These are phyloP conservation scores for Odobenus rosmarus DNA, from an alignment of 2,113 vertebrate species.

Conservation along the genomic window DNA sequence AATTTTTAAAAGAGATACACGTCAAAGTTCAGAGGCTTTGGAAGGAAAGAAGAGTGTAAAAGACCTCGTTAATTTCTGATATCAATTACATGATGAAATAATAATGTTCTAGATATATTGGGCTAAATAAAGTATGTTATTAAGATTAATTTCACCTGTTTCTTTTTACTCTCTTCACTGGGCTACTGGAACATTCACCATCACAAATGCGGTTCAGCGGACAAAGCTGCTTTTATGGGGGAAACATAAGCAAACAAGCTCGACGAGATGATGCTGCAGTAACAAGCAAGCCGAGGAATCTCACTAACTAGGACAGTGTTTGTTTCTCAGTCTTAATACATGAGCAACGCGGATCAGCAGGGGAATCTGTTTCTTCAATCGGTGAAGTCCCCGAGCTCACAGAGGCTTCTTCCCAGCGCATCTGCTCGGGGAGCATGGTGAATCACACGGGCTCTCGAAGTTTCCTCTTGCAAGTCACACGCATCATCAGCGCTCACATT, in stretches of 20 bases:
- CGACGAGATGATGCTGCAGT: not conserved
- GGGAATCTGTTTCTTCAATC: not conserved
- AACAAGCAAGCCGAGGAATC: not conserved
- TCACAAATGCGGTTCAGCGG: not conserved
- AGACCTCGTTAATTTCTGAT: not conserved
- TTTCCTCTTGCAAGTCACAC: not conserved
- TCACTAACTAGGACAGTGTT: not conserved
- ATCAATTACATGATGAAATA: not conserved
- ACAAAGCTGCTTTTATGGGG: not conserved
- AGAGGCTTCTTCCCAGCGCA: not conserved
- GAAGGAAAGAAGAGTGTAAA: not conserved
- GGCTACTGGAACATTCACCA: not conserved
- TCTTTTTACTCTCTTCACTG: not conserved
- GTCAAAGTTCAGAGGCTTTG: not conserved
- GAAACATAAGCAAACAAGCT: not conserved
- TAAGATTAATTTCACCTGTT: not conserved
- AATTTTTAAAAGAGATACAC: not conserved
- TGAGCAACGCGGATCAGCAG: fast-evolving
- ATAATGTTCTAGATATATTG: not conserved
- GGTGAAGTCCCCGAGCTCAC: not conserved
- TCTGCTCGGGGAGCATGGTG: not conserved
- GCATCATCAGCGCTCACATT: not conserved
- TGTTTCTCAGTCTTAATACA: not conserved
- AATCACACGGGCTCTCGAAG: not conserved
- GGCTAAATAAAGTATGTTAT: not conserved